Conservation (phyloP, 2,113 vertebrate genomes). For the Mastomys natalensis region DNA sequence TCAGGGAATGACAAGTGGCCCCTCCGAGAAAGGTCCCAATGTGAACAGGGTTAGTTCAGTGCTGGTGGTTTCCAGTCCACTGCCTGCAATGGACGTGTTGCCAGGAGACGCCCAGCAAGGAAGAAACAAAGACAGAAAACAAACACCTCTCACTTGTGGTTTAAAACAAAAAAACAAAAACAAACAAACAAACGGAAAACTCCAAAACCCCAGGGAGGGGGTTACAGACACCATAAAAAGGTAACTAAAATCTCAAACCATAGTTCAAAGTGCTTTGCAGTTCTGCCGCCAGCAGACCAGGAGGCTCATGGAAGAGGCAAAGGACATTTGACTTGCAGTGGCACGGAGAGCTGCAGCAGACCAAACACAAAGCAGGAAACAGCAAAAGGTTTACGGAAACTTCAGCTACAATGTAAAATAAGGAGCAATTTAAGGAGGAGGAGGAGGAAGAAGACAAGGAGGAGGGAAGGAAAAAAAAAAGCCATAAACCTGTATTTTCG, state of each 20-base stretch:
- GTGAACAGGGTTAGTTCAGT: constrained; percentile 64
- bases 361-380: constrained; percentile 46
- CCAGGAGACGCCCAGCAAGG: constrained; percentile 78
- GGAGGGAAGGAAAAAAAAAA: background rate
- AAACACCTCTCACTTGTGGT: constrained; percentile 55
- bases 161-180: constrained; percentile 50
- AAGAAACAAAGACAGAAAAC: constrained; percentile 67
- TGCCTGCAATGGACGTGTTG: constrained; percentile 84
- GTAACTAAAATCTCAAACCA: constrained; percentile 71
- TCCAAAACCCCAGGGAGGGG: background rate
- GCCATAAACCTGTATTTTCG: constrained; percentile 64
- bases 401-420: constrained; percentile 81
- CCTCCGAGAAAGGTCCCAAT: constrained; percentile 61
- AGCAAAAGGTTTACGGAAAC: constrained; percentile 79
- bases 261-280: constrained; percentile 52
- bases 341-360: constrained; percentile 27
- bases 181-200: background rate
- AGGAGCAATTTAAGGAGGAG: constrained; percentile 79
- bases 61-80: constrained; percentile 84
- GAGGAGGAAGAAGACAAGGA: background rate
- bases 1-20: constrained; percentile 73
- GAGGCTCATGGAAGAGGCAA: constrained; percentile 41
- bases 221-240: constrained; percentile 67
- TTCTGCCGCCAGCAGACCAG: constrained; percentile 64
- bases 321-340: constrained; percentile 55